phyloP scores from a whole-genome alignment of 1,140 invertebrate genomes.

The Trichonephila clavipes region DNA sequence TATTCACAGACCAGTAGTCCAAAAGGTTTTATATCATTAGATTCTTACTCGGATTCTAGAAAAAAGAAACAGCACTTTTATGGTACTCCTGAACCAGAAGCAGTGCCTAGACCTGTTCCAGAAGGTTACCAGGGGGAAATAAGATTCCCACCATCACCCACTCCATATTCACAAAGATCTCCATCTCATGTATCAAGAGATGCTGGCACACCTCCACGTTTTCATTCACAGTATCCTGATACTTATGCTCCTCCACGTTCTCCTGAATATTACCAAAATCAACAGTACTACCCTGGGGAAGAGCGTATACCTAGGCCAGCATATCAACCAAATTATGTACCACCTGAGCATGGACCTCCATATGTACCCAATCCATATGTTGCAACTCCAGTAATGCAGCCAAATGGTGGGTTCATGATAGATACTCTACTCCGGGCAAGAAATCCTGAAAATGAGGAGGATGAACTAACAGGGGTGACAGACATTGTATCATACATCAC shows the following conservation, averaged over 20 bases:
- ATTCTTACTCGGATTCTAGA: conserved; percentile 52
- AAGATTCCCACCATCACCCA: conserved; percentile 57
- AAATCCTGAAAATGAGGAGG: conserved; percentile 68
- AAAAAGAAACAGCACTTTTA: conserved; percentile 67
- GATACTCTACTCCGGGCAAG: conserved; percentile 75
- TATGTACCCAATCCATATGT: conserved; percentile 71
- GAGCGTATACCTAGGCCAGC: conserved; percentile 56
- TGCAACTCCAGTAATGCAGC: conserved; percentile 62
- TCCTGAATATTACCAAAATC: conserved; percentile 71
- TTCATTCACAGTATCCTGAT: conserved; percentile 69
- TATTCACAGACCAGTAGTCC: conserved; percentile 73
- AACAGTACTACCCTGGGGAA: conserved; percentile 66
- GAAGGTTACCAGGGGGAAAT: conserved; percentile 67
- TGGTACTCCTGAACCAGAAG: conserved; percentile 25
- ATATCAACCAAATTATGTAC: conserved; percentile 73
- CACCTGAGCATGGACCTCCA: conserved; percentile 61
- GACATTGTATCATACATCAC: conserved; percentile 76
- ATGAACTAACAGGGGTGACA: conserved; percentile 67
- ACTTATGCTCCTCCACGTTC: conserved; percentile 67
- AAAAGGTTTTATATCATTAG: conserved; percentile 70
- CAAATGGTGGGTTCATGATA: conserved; percentile 78
- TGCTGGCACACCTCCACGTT: conserved; percentile 62
- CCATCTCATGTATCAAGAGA: conserved; percentile 55
- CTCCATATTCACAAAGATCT: conserved; percentile 47
- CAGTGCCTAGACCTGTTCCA: conserved; percentile 6